Base-by-base conservation (phyloP, 30 jellyfish, hydroid and myxozoan species). In the Hydra vulgaris region DNA sequence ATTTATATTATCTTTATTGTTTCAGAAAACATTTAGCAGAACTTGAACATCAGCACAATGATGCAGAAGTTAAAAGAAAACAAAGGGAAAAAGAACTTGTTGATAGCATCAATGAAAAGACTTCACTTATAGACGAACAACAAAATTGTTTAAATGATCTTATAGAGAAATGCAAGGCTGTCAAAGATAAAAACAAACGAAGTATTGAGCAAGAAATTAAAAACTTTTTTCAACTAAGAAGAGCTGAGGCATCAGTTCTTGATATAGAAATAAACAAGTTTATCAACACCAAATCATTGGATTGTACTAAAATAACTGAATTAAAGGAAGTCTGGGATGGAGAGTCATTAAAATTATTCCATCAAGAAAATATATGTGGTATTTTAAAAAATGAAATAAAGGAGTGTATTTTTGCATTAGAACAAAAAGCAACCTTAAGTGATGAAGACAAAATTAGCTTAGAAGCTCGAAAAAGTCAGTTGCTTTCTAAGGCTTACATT, bases 11-110 rank as follows among this genome's bases (percentile, higher is more conserved):
- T 26, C 17, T 77, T 54, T 72, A 21, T 27, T 18, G 15, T 54
- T 55, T 25, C 71, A 92, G 98, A 74, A 85, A 92, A 73, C 95
- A 83, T 66, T 77, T 92, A 12, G 19, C 54, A 5, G 98, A 92
- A 67, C 82, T 86, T 18, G 98, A 92, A 70, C 77, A 82, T n/a
- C 79, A 88, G 24, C 80, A 87, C 79, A 8, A 81, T 8, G 98
- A 92, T 55, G 86, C 98, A 4, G 98, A 92, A 73, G 81, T 54
- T 52, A 80, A 81, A 54, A 92, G 98, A 0, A 19, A 54, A 7
- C 88, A 71, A 3, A 82, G 96, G 15, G 95, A 84, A 70, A 80
- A 74, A 24, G 85, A 83, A 23, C 88, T 92, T 18, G 27, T 27
- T 53, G 88, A 76, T n/a, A 94, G 89, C 66, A 82, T 92, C 0